These are phyloP conservation scores for Halichoeres trimaculatus DNA, from an alignment of 2,113 vertebrate genomes.

Conservation along the genomic window DNA sequence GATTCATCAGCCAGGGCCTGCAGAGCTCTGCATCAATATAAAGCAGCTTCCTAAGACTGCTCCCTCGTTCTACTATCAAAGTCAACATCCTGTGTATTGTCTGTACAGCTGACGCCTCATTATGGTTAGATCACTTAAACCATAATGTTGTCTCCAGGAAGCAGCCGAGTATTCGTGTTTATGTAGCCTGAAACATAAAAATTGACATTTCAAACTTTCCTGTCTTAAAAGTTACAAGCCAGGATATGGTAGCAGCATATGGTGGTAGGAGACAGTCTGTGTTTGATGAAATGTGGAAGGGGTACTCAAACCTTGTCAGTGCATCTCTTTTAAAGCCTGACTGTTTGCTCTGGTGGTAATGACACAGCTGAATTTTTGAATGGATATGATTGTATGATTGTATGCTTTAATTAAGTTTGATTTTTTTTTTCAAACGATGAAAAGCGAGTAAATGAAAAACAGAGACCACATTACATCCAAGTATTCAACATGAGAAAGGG, in stretches of 20 bases:
- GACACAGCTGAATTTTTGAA: not conserved
- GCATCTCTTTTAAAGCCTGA: slow-evolving; percentile 13
- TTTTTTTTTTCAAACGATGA: slow-evolving; percentile 10
- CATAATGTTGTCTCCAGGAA: slow-evolving; percentile 76
- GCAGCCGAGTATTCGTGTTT: slow-evolving; percentile 64
- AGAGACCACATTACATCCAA: not conserved
- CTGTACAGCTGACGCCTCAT: slow-evolving; percentile 75
- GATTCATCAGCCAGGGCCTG: slow-evolving; percentile 54
- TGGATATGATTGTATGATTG: not conserved
- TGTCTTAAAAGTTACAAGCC: slow-evolving; percentile 67
- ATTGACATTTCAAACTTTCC: slow-evolving; percentile 77
- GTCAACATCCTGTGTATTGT: slow-evolving; percentile 78
- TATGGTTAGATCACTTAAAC: slow-evolving; percentile 80
- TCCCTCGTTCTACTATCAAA: slow-evolving; percentile 71
- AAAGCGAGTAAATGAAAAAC: not conserved
- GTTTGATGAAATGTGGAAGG: slow-evolving; percentile 29
- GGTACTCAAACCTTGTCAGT: not conserved
- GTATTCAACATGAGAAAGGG: not conserved
- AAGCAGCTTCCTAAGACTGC: slow-evolving; percentile 63
- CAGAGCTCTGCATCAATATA: slow-evolving; percentile 63
- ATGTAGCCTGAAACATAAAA: slow-evolving; percentile 72
- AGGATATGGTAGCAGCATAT: slow-evolving; percentile 63
- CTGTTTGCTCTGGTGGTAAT: slow-evolving; percentile 3
- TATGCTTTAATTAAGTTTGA: not conserved
- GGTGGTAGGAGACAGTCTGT: slow-evolving; percentile 16